These are phyloP conservation scores for Alethe castanea DNA, from an alignment of 2,113 vertebrate species.

Conservation along the genomic window DNA sequence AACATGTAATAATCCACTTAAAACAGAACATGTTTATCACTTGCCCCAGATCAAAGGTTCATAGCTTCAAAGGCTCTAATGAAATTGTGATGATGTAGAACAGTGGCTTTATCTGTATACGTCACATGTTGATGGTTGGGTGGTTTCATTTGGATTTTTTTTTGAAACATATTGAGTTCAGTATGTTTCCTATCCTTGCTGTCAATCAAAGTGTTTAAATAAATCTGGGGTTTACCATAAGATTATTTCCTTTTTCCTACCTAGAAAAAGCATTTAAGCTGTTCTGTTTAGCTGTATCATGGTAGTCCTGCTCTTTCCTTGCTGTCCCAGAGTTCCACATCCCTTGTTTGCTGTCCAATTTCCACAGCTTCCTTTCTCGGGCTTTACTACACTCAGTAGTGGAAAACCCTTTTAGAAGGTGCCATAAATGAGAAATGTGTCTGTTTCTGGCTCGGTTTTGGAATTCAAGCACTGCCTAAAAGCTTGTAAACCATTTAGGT, in stretches of 20 bases:
- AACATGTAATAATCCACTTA: conserved; percentile 14
- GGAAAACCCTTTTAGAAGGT: background rate
- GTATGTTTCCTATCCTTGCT: background rate
- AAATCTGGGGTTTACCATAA: background rate
- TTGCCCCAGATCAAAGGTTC: conserved; percentile 44
- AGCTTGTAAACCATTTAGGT: background rate
- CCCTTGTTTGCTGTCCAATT: background rate
- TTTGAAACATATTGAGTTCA: background rate
- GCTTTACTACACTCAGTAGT: background rate
- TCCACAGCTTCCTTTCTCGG: background rate
- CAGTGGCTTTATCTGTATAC: background rate
- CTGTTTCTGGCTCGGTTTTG: background rate
- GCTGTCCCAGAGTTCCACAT: background rate
- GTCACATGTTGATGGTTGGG: background rate
- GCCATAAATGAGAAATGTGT: background rate
- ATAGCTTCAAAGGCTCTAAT: conserved; percentile 39
- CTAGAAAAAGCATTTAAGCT: background rate
- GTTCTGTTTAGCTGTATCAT: background rate
- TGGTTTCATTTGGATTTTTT: background rate
- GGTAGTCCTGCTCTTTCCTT: background rate
- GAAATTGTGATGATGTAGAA: background rate
- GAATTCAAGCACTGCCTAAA: background rate
- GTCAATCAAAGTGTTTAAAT: background rate
- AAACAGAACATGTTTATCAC: conserved; percentile 25
- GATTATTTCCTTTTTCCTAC: background rate